Base-by-base conservation (phyloP, 2,797 vertebrate genomes). In the Rhinatrema bivittatum region DNA sequence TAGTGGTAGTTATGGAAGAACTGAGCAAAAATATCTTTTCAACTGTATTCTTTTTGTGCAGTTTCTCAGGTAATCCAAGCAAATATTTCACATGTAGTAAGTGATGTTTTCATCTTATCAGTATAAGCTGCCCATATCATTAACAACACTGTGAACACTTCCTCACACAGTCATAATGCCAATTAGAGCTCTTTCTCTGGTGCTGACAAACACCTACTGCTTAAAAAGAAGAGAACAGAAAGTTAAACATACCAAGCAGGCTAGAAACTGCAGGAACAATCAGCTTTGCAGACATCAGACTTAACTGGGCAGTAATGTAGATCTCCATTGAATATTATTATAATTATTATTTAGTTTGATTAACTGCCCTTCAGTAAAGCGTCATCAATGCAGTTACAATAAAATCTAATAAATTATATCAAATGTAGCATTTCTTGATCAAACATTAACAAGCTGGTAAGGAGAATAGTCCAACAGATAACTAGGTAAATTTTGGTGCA, bases 141-240 rank as follows among this genome's bases (percentile, higher is more conserved):
- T 68, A 68, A 53, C 61, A 58, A n/a, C 55, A 40, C 34, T 20
- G 16, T 49, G 50, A 65, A 63, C 49, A 53, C 42, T 63, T 60
- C 39, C 48, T 44, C 49, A 33, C 16, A 42, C 26, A 37, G 50
- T 38, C 45, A 54, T 69, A 56, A 62, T 30, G 36, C 55, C 63
- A 63, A 71, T 67, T 71, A 69, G 66, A 67, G 65, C 56, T 54
- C 59, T 65, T 31, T 31, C 56, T 32, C 54, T 43, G 24, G 42
- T 36, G 26, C 24, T 33, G 41, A n/a, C 36, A 56, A 49, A 34
- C 34, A 58, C 40, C 29, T 17, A 25, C 56, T 49, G 17, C 46
- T 43, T 53, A 43, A 58, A 63, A 60, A 23, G 22, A 28, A 65
- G n/a, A n/a, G n/a, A n/a, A n/a, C n/a, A 51, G 39, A 37, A 52